Percentiles rank a stretch among this genome's conserved stretches.
Evolutionary conservation across 1,140 invertebrate genomes (phyloP).

Genomic region (Caenorhabditis tropicalis): DNA sequence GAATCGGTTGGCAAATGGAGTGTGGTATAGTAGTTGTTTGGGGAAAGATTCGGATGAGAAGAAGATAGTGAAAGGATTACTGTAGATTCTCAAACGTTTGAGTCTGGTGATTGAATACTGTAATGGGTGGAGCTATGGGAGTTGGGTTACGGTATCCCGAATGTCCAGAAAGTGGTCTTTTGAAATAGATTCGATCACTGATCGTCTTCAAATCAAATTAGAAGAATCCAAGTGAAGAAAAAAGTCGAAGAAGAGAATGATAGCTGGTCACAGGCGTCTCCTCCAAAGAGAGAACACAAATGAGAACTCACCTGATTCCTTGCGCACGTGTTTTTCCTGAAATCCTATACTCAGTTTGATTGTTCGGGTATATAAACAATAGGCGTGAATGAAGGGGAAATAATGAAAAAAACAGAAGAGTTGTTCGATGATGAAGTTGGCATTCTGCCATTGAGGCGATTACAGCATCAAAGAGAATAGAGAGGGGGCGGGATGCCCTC

Average conservation of each 20-base stretch:
- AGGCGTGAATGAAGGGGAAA: not conserved
- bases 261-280: not conserved
- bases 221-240: not conserved
- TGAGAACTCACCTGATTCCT: conserved; percentile 20
- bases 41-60: not conserved
- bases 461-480: not conserved
- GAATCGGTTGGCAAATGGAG: not conserved
- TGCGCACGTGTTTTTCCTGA: conserved; percentile 39
- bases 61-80: not conserved
- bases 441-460: not conserved
- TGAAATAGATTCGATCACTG: not conserved
- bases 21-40: not conserved
- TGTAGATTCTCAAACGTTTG: not conserved
- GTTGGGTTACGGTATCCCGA: not conserved
- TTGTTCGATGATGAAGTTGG: not conserved
- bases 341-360: conserved; percentile 12
- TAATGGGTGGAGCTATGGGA: no score
- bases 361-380: conserved; percentile 1
- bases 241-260: not conserved
- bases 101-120: no score
- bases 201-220: conserved; percentile 1
- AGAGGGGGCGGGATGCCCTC: not conserved
- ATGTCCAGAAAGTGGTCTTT: not conserved
- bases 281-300: not conserved
- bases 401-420: conserved; percentile 22